These are phyloP conservation scores for Aphis gossypii DNA, from an alignment of 1,140 invertebrate genomes.

Conservation along the genomic window DNA sequence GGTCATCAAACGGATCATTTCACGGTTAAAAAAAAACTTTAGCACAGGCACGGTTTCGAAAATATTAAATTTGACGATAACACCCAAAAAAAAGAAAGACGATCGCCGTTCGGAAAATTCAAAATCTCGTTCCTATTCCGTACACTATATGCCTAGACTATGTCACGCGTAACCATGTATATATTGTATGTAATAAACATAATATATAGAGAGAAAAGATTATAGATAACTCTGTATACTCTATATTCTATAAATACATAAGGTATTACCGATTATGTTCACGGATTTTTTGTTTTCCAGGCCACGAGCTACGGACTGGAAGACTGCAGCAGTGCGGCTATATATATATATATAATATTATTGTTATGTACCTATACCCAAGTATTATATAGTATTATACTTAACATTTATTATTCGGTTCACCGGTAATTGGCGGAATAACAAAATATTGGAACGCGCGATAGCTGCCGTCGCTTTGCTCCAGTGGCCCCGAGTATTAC, in stretches of 20 bases:
- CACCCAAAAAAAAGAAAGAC: neutral
- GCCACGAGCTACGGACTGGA: slow-evolving; percentile 23
- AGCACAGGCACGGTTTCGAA: too few species aligned
- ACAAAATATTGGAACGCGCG: slow-evolving; percentile 52
- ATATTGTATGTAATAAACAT: neutral
- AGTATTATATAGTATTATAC: neutral
- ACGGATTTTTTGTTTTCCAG: slow-evolving; percentile 33
- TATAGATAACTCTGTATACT: too few species aligned
- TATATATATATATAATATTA: neutral
- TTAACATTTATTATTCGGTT: slow-evolving; percentile 25
- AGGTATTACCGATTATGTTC: neutral
- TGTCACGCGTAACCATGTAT: neutral
- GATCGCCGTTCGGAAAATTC: neutral
- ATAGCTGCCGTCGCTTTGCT: slow-evolving; percentile 24
- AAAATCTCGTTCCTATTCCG: neutral
- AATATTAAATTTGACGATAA: too few species aligned
- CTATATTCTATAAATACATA: neutral
- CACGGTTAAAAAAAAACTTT: neutral
- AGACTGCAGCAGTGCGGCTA: neutral
- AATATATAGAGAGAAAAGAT: neutral
- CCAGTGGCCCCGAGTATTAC: slow-evolving; percentile 42
- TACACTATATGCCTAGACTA: too few species aligned
- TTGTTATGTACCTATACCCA: neutral
- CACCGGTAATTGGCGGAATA: slow-evolving; percentile 52
- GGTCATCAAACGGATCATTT: neutral